Evolutionary conservation across 2,113 vertebrate genomes (phyloP), one percentile per base, ranked within the genome.

Genomic region (Polypterus senegalus): DNA sequence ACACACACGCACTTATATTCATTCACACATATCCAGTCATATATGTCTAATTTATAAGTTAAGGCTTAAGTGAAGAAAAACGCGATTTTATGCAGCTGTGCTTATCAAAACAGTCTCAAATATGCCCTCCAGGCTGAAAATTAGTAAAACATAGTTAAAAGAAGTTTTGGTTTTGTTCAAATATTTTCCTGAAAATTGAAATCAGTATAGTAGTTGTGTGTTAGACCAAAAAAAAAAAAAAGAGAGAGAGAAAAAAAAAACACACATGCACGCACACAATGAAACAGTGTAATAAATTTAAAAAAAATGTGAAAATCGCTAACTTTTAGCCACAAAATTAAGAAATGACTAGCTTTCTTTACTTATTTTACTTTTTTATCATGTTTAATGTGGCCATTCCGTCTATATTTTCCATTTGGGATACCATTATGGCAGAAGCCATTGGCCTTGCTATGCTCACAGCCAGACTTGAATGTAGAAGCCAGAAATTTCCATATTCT

Each of bases 341-440:
- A 52, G 10, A 10, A 52, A 52, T 10, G 49, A 62, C 43, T 44
- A 62, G 61, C 49, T 47, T 27, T 44, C 58, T 47, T 4, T 75
- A 73, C 71, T 88, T 91, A 98, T 84, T 97, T 94, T 27, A 92
- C 85, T 74, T 98, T 98, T 79, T 98, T 97, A 62, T 96, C 92
- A 8, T 77, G 86, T 74, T 89, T 91, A 70, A 93, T 83, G 61
- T 93, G 89, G 71, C 92, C 90, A 0, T 95, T 96, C 78, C 88
- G 84, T 83, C 90, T 91, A 83, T 93, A 91, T 75, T 90, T 92
- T 69, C 94, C 93, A 60, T 98, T 97, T 58, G 85, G 81, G 69
- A 94, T 73, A 64, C 89, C 91, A 0, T 94, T 94, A 71, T 93
- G 89, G 77, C 87, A 97, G 73, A 94, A 88, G 89, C 95, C 95